Conservation (phyloP, 2,797 vertebrate genomes). For the Sebastiscus tertius region DNA sequence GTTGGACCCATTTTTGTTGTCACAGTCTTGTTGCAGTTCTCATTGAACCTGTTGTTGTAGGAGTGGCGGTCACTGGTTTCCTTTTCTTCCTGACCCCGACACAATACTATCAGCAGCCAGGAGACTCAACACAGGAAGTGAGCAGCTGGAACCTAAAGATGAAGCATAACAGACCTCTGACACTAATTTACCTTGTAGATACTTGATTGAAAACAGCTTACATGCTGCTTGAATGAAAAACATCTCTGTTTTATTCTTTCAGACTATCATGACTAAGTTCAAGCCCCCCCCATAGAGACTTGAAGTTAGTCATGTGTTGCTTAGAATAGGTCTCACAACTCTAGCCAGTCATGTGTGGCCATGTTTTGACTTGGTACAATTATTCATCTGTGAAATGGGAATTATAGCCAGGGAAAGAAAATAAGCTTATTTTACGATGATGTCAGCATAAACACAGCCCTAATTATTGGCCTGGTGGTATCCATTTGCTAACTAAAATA, state of each 20-base stretch:
- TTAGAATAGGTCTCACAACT: not conserved
- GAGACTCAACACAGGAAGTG: constrained; percentile 72
- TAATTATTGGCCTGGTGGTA: not conserved
- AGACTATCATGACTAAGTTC: not conserved
- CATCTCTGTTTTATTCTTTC: not conserved
- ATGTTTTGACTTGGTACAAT: not conserved
- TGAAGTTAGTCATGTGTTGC: not conserved
- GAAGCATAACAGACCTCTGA: constrained; percentile 30
- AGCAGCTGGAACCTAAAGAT: constrained; percentile 45
- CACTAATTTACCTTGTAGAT: not conserved
- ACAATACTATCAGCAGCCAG: constrained; percentile 73
- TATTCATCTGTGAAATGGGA: not conserved
- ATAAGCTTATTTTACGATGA: not conserved
- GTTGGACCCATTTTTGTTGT: constrained; percentile 18
- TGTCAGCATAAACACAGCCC: not conserved
- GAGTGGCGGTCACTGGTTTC: constrained; percentile 64
- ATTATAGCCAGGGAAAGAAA: not conserved
- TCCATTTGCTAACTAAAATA: not conserved
- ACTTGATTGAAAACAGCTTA: constrained; percentile 1
- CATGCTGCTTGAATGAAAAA: not conserved
- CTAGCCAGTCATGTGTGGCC: not conserved
- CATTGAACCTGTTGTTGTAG: constrained; percentile 69
- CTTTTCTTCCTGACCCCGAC: constrained; percentile 64
- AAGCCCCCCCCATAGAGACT: not conserved
- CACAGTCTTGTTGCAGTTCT: constrained; percentile 11